phyloP scores from a whole-genome alignment of 2,797 vertebrate species.

The Anisognathus igniventris region DNA sequence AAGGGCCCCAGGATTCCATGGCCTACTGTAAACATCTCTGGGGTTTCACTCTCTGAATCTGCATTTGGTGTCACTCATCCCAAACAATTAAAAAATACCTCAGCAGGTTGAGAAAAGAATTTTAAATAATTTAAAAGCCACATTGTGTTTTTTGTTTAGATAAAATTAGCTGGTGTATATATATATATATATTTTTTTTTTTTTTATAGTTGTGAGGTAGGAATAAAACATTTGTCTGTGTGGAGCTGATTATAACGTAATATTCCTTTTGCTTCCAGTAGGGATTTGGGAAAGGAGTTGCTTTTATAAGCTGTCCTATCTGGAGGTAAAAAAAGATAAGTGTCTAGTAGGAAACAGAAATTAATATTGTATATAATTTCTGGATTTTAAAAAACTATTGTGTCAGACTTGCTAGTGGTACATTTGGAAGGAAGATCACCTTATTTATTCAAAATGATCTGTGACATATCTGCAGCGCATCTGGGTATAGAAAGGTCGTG shows the following conservation, averaged over 20 bases:
- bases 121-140: not conserved
- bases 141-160: not conserved
- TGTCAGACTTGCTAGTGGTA: not conserved
- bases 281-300: not conserved
- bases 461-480: not conserved
- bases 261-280: not conserved
- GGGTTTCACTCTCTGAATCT: not conserved
- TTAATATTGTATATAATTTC: not conserved
- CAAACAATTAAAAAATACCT: not conserved
- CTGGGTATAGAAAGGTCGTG: not conserved
- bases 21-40: not conserved
- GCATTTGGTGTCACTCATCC: not conserved
- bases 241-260: not conserved
- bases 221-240: slow-evolving; percentile 14
- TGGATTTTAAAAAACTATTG: not conserved
- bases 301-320: not conserved
- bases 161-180: not conserved
- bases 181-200: not conserved
- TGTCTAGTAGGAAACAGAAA: not conserved
- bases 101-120: not conserved
- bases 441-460: not conserved
- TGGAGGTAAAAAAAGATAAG: not conserved
- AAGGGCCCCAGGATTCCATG: not conserved
- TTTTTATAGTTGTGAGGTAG: not conserved
- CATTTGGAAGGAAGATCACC: not conserved